Percentiles rank a stretch among this genome's conserved stretches.
Evolutionary conservation across 2,888 invertebrate species (phyloP).

Genomic region (Aphrophora alni): DNA sequence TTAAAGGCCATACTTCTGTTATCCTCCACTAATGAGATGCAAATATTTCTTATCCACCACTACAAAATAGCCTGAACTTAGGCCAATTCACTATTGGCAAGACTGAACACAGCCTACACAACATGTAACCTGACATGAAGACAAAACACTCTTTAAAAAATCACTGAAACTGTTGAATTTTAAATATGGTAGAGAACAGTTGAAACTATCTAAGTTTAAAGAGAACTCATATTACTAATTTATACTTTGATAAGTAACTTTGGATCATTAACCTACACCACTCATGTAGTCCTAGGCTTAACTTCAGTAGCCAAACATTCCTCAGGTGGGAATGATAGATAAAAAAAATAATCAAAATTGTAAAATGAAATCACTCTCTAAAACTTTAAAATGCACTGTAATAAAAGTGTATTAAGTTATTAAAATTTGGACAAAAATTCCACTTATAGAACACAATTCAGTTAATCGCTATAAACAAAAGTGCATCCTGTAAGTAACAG

Average conservation of each 20-base stretch:
- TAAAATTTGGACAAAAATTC: background rate
- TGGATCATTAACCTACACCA: background rate
- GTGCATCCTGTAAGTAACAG: background rate
- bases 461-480: constrained; percentile 1
- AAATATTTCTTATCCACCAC: constrained; percentile 6
- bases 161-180: background rate
- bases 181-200: background rate
- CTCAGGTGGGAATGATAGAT: background rate
- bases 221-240: background rate
- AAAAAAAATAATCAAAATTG: background rate
- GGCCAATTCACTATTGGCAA: background rate
- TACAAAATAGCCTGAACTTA: background rate
- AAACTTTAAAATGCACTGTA: background rate
- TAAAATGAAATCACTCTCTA: background rate
- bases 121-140: background rate
- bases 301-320: constrained; percentile 4
- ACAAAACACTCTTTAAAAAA: background rate
- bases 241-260: background rate
- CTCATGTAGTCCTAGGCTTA: background rate
- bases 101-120: constrained; percentile 9
- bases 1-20: constrained; percentile 9
- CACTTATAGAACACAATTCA: background rate
- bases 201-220: background rate
- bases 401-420: background rate
- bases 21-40: background rate